Conservation (phyloP, 2,113 vertebrate species). For the Choloepus hoffmanni region DNA sequence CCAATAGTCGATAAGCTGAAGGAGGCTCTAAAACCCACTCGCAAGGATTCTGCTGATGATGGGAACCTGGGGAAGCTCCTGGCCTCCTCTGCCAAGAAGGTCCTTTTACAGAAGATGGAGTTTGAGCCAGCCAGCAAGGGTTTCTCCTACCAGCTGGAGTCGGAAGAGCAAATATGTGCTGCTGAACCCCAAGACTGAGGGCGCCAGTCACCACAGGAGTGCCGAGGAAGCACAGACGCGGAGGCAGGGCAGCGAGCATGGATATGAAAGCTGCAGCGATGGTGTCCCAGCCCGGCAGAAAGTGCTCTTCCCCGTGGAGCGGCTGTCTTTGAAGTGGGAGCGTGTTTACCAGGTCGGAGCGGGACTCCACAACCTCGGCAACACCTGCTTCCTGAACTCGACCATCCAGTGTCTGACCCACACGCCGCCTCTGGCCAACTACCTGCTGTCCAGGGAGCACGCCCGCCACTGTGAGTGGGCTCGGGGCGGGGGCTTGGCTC, state of each 20-base stretch:
- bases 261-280: slow-evolving; percentile 74
- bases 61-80: slow-evolving; percentile 92
- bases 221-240: slow-evolving; percentile 83
- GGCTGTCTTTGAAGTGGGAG: slow-evolving; percentile 94
- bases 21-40: slow-evolving; percentile 92
- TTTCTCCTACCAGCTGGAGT: slow-evolving; percentile 91
- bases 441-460: slow-evolving; percentile 96
- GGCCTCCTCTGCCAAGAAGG: slow-evolving; percentile 93
- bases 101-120: slow-evolving; percentile 95
- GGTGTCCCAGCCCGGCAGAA: slow-evolving; percentile 95
- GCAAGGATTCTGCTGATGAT: slow-evolving; percentile 90
- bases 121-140: slow-evolving; percentile 94
- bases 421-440: slow-evolving; percentile 96
- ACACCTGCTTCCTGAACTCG: slow-evolving; percentile 98
- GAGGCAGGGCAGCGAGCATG: slow-evolving; percentile 83
- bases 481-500: fast-evolving
- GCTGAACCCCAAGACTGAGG: slow-evolving; percentile 88
- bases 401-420: slow-evolving; percentile 98
- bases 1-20: slow-evolving; percentile 95
- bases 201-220: slow-evolving; percentile 76
- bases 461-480: slow-evolving; percentile 92
- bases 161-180: slow-evolving; percentile 94
- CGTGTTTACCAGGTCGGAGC: slow-evolving; percentile 93
- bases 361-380: slow-evolving; percentile 97
- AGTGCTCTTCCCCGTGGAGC: slow-evolving; percentile 93